These are phyloP conservation scores for Lycia hirtaria DNA, from an alignment of 2,888 invertebrate genomes.

Conservation along the genomic window DNA sequence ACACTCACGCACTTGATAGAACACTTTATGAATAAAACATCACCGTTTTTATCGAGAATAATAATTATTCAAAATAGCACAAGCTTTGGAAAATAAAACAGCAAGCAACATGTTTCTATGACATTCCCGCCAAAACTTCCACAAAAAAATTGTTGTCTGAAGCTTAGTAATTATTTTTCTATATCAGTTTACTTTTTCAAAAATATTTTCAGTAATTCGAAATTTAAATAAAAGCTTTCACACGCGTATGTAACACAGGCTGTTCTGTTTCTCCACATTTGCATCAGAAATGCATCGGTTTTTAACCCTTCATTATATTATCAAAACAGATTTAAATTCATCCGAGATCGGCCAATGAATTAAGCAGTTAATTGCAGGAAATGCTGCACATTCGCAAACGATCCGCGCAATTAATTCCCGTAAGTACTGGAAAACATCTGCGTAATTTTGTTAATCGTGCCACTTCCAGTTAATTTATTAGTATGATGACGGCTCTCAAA, in stretches of 20 bases:
- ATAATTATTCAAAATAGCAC: too few species aligned
- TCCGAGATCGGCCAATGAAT: constrained; percentile 21
- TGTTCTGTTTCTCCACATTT: neutral
- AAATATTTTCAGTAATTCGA: too few species aligned
- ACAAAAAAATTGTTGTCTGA: too few species aligned
- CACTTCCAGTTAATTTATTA: constrained; percentile 35
- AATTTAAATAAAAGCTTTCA: too few species aligned
- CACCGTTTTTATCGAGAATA: too few species aligned
- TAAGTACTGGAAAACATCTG: constrained; percentile 50
- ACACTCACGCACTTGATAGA: too few species aligned
- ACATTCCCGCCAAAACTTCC: too few species aligned
- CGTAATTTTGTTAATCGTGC: constrained; percentile 34
- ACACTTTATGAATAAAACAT: too few species aligned
- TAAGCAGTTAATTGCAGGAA: constrained; percentile 50
- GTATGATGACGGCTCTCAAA: neutral
- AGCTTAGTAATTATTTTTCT: too few species aligned
- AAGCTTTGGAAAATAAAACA: too few species aligned
- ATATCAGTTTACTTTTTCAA: too few species aligned
- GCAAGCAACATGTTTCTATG: too few species aligned
- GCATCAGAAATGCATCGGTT: neutral
- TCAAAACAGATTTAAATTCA: constrained; percentile 22
- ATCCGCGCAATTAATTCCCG: constrained; percentile 42
- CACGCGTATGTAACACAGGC: neutral
- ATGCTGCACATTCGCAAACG: constrained; percentile 33
- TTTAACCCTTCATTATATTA: neutral